These are phyloP conservation scores for Idaea dimidiata DNA, from an alignment of 2,888 invertebrate genomes.

Conservation along the genomic window DNA sequence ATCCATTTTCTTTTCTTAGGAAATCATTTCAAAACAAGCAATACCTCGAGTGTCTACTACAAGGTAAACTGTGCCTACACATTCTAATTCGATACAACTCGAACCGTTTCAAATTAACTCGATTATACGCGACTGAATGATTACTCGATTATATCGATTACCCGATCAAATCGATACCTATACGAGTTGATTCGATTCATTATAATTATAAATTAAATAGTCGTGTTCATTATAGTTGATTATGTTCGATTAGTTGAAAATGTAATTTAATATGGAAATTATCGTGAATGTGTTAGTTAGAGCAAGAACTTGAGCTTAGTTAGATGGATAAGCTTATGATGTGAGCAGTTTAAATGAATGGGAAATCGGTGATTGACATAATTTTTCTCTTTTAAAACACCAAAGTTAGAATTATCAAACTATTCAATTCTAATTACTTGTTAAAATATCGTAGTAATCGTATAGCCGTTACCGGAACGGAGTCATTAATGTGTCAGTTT, in stretches of 20 bases:
- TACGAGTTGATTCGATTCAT: constrained; percentile 4
- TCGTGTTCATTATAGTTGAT: neutral
- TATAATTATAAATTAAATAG: constrained; percentile 5
- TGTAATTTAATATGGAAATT: constrained; percentile 1
- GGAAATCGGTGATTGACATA: no score
- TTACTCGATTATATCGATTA: constrained; percentile 21
- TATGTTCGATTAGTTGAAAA: neutral
- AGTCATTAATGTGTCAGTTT: no score
- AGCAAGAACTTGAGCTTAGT: neutral
- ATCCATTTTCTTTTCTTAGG: no score
- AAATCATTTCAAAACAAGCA: no score
- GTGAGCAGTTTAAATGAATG: neutral
- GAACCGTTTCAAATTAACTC: constrained; percentile 53
- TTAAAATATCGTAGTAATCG: no score
- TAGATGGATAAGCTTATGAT: neutral
- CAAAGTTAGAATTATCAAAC: no score
- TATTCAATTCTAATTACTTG: no score
- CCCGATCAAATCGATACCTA: constrained; percentile 10
- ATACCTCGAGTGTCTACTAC: no score
- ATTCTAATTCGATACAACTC: constrained; percentile 15
- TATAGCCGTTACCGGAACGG: no score
- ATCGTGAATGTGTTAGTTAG: neutral
- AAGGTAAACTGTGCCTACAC: no score
- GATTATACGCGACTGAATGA: constrained; percentile 28
- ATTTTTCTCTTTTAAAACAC: no score